Percentiles rank a stretch among this genome's conserved stretches.
These are phyloP conservation scores for Turritopsis dohrnii DNA, from an alignment of 30 jellyfish, hydroid and myxozoan species.

Conservation along the genomic window DNA sequence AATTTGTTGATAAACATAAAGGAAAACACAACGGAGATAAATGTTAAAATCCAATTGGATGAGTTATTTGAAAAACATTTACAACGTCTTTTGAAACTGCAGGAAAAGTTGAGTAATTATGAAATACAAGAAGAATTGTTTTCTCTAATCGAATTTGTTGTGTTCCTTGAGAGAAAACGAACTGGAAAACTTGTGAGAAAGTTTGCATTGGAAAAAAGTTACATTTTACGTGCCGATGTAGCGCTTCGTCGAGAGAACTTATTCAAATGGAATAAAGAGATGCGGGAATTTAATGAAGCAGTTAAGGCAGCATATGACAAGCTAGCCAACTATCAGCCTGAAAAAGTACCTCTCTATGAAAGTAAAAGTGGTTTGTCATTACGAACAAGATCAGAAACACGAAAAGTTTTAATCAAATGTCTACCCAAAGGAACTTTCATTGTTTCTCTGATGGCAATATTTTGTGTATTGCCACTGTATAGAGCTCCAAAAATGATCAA, in stretches of 20 bases:
- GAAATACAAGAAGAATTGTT: conserved; percentile 65
- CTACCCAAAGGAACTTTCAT: conserved; percentile 80
- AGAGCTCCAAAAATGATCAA: conserved; percentile 66
- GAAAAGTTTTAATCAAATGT: conserved; percentile 54
- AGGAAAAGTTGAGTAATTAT: conserved; percentile 18
- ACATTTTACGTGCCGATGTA: conserved; percentile 60
- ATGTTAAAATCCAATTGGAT: neutral
- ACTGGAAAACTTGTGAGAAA: conserved; percentile 31
- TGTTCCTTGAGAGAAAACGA: conserved; percentile 72
- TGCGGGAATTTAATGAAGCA: conserved; percentile 24
- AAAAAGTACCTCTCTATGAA: conserved; percentile 70
- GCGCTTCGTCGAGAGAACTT: conserved; percentile 42
- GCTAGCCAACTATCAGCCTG: conserved; percentile 40
- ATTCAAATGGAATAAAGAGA: conserved; percentile 36
- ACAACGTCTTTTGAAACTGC: conserved; percentile 9
- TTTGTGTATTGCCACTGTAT: conserved; percentile 72
- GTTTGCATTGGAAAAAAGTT: conserved; percentile 50
- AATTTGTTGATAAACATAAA: conserved; percentile 40
- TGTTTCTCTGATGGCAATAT: conserved; percentile 37
- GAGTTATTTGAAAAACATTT: neutral
- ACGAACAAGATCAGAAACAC: conserved; percentile 77
- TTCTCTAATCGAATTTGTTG: conserved; percentile 32
- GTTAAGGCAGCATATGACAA: conserved; percentile 37
- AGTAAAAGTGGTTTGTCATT: conserved; percentile 48
- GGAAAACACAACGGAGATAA: conserved; percentile 3